Evolutionary conservation across 2,797 vertebrate genomes (phyloP).

Genomic region (Cheirogaleus major): DNA sequence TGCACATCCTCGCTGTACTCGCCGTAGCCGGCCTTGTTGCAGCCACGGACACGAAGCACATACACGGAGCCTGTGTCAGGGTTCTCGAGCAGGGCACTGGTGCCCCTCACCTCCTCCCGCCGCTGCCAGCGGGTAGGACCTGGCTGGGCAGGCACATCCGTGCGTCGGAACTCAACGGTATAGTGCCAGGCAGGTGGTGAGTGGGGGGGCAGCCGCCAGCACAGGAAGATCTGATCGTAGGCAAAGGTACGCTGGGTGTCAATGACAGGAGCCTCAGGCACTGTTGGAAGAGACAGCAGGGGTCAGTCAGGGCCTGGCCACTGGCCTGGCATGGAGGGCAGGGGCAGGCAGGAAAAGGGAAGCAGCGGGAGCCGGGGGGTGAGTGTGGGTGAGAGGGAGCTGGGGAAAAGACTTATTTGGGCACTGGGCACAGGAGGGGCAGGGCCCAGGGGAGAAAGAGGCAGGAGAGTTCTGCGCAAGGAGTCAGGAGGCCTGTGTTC

Average conservation of each 20-base stretch:
- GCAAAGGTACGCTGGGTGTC: slow-evolving; percentile 98
- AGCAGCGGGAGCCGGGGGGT: slow-evolving; percentile 79
- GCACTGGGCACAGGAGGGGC: not conserved
- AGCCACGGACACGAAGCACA: slow-evolving; percentile 94
- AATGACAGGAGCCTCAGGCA: slow-evolving; percentile 95
- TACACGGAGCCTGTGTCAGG: slow-evolving; percentile 96
- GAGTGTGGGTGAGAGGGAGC: slow-evolving; percentile 66
- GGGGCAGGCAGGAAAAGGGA: slow-evolving; percentile 56
- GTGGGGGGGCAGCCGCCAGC: slow-evolving; percentile 97
- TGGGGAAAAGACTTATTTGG: not conserved
- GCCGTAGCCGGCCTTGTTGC: slow-evolving; percentile 96
- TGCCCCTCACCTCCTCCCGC: slow-evolving; percentile 94
- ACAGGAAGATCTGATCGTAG: slow-evolving; percentile 97
- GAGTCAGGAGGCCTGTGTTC: not conserved
- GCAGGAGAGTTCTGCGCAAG: not conserved
- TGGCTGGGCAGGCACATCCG: slow-evolving; percentile 87
- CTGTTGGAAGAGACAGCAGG: slow-evolving; percentile 83
- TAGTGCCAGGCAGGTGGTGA: slow-evolving; percentile 97
- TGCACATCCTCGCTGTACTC: slow-evolving; percentile 98
- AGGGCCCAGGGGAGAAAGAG: not conserved
- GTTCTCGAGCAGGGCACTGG: slow-evolving; percentile 92
- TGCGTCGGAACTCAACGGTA: slow-evolving; percentile 94
- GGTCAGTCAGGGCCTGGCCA: slow-evolving; percentile 74
- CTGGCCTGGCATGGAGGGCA: not conserved
- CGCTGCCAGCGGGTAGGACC: slow-evolving; percentile 91